Evolutionary conservation across 2,888 invertebrate genomes (phyloP).

Genomic region (Cinara cedri): DNA sequence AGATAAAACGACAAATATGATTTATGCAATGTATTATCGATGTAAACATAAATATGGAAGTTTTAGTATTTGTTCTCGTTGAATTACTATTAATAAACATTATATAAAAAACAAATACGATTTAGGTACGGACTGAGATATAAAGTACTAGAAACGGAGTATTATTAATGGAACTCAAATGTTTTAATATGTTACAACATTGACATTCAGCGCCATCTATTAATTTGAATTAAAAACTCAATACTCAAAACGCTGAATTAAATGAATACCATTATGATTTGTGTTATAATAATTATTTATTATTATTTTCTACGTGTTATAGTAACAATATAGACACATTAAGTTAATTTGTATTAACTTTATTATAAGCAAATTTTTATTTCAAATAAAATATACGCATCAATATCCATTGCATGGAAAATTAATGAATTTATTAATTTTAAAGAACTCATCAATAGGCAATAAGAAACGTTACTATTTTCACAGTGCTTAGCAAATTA

Average conservation of each 20-base stretch:
- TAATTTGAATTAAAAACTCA: not conserved
- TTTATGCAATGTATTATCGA: no score
- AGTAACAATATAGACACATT: not conserved
- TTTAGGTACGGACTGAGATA: no score
- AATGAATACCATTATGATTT: constrained; percentile 1
- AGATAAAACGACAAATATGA: no score
- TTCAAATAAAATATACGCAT: no score
- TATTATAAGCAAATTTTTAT: no score
- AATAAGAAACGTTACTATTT: not conserved
- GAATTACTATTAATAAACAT: no score
- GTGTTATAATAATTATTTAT: not conserved
- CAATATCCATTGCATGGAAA: not conserved
- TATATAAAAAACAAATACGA: no score
- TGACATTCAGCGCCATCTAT: not conserved
- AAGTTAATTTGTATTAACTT: no score
- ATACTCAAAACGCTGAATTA: no score
- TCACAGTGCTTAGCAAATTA: not conserved
- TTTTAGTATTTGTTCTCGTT: no score
- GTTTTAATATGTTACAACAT: not conserved
- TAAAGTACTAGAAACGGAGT: not conserved
- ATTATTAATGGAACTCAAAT: not conserved
- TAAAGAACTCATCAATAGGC: not conserved
- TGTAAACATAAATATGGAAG: no score
- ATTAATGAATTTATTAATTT: not conserved
- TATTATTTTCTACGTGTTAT: not conserved